These are phyloP conservation scores for Meiosimyza platycephala DNA, from an alignment of 2,888 invertebrate species.

Conservation along the genomic window DNA sequence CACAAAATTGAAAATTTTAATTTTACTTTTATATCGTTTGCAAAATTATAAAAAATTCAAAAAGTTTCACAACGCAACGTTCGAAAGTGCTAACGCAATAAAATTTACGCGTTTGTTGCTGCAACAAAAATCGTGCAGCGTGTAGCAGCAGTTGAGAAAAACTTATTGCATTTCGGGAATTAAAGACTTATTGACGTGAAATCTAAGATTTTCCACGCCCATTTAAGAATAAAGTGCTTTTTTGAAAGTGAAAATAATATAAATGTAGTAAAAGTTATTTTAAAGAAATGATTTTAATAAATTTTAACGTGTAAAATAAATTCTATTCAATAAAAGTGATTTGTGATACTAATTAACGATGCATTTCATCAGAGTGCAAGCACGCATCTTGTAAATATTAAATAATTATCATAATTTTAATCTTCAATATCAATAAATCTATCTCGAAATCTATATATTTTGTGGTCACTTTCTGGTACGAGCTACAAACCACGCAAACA, in stretches of 20 bases:
- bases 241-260: background rate
- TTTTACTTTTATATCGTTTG: conserved; percentile 34
- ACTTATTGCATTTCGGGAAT: too few species aligned
- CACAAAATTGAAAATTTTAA: conserved; percentile 23
- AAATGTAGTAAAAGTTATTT: background rate
- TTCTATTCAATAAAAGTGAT: conserved; percentile 25
- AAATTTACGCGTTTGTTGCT: too few species aligned
- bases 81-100: background rate
- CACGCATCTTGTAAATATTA: conserved; percentile 24
- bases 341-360: conserved; percentile 54
- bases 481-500: conserved; percentile 2
- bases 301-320: background rate
- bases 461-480: conserved; percentile 7
- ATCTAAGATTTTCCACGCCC: too few species aligned
- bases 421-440: too few species aligned
- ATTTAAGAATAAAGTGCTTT: conserved; percentile 5
- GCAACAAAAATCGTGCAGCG: too few species aligned
- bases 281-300: background rate
- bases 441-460: background rate
- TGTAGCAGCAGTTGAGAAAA: too few species aligned
- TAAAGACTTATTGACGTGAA: too few species aligned
- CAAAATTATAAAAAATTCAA: conserved; percentile 27
- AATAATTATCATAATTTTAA: background rate
- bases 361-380: background rate
- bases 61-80: conserved; percentile 18